Evolutionary conservation across 2,888 invertebrate species (phyloP).

Genomic region (Tinea pellionella): DNA sequence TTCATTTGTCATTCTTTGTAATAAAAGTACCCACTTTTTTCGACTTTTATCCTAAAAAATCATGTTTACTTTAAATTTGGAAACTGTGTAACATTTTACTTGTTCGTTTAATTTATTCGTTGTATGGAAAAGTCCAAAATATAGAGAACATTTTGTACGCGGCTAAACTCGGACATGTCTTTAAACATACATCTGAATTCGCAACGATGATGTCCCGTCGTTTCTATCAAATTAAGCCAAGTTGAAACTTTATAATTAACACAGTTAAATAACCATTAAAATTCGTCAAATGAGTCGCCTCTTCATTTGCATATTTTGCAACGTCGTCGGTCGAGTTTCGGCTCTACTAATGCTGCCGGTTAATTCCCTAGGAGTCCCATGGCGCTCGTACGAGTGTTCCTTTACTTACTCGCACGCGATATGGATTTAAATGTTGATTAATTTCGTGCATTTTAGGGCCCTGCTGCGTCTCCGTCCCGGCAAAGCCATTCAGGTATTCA

Average conservation of each 20-base stretch:
- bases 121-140: not conserved
- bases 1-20: not conserved
- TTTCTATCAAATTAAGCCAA: conserved; percentile 17
- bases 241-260: conserved; percentile 50
- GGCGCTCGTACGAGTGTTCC: conserved; percentile 40
- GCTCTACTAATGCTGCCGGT: conserved; percentile 39
- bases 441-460: conserved; percentile 48
- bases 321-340: conserved; percentile 40
- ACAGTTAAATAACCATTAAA: conserved; percentile 62
- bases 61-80: no score
- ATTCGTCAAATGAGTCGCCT: conserved; percentile 59
- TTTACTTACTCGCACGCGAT: conserved; percentile 34
- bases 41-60: not conserved
- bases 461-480: conserved; percentile 26
- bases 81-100: no score
- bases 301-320: conserved; percentile 61
- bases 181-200: conserved; percentile 4
- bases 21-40: not conserved
- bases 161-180: not conserved
- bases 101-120: not conserved
- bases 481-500: conserved; percentile 46
- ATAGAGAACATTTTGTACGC: not conserved
- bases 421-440: conserved; percentile 65
- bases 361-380: conserved; percentile 55
- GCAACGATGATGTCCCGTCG: conserved; percentile 3